Conservation (phyloP, 64 coral and sea anemone genomes). For the Pachyseris speciosa region DNA sequence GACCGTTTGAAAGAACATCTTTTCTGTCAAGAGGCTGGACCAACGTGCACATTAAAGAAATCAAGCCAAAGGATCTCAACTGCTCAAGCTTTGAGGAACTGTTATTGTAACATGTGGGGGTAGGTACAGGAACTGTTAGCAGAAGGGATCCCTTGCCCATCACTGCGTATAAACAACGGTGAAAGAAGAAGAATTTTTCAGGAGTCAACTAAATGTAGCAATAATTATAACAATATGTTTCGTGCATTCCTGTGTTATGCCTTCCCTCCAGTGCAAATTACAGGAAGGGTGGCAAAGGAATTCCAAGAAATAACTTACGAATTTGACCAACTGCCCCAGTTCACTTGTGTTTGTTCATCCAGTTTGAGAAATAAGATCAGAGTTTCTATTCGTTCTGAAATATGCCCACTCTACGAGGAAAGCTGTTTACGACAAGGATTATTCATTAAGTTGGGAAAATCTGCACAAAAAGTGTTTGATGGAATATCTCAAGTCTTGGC, state of each 20-base stretch:
- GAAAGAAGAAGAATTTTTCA: not conserved
- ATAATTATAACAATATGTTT: not conserved
- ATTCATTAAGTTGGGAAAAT: not conserved
- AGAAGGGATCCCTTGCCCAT: not conserved
- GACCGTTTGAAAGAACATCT: not conserved
- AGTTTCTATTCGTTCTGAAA: not conserved
- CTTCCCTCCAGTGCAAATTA: not conserved
- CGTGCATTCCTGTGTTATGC: constrained; percentile 3
- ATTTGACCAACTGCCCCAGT: not conserved
- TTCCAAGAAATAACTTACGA: not conserved
- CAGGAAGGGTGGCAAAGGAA: not conserved
- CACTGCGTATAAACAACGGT: not conserved
- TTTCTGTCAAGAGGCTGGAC: not conserved
- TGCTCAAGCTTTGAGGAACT: not conserved
- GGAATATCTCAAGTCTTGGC: not conserved
- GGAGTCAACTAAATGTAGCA: not conserved
- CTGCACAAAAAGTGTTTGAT: not conserved
- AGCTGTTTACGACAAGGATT: not conserved
- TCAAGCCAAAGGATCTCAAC: not conserved
- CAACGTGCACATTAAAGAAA: not conserved
- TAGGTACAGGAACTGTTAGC: too few relatives aligned
- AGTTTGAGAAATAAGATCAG: not conserved
- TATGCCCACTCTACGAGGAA: not conserved
- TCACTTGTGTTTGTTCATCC: not conserved
- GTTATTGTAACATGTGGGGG: too few relatives aligned